Evolutionary conservation across 2,797 vertebrate species (phyloP), one percentile per base, ranked within the genome.

Genomic region (Coendou prehensilis): DNA sequence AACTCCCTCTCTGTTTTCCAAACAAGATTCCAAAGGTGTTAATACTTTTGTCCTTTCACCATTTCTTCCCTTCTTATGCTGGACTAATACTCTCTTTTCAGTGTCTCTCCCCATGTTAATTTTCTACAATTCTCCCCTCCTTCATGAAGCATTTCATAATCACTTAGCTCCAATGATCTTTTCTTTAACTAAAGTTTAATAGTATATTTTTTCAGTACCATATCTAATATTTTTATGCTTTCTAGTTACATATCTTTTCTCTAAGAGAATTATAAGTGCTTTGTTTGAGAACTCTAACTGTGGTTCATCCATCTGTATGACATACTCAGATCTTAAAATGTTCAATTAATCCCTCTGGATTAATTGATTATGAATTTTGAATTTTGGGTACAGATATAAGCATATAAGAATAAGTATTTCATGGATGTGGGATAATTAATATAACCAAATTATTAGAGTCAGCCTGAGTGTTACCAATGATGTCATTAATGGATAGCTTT

Each of bases 191-290:
- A 50, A 67, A 84, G 37, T 59, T 75, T 45, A 78, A 41, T 52
- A 50, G 8, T 82, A 1, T 71, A 45, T 79, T 23, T 64, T 91
- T 50, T 80, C 33, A 67, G 41, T 50, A 91, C 14, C 52, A 56
- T 8, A 76, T 45, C 14, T 81, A 47, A 78, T 41, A 78, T 59
- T 75, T 73, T 85, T 22, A 41, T 57, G 9, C 3, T 75, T 63
- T 69, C 22, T 23, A n/a, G 28, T 84, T 89, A 69, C 67, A 76
- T 63, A 50, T 95, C 14, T 93, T 95, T 89, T 83, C 17, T 30
- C 30, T n/a, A 88, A 93, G 9, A 54, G 5, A 23, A 75, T 45
- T 76, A 6, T 17, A 75, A 83, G 23, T 30, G 79, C 20, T 82
- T 86, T 79, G 18, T 63, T 63, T 64, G 30, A 89, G 37, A 69